Base-by-base conservation (phyloP, 2,113 vertebrate genomes). In the Nerophis lumbriciformis region DNA sequence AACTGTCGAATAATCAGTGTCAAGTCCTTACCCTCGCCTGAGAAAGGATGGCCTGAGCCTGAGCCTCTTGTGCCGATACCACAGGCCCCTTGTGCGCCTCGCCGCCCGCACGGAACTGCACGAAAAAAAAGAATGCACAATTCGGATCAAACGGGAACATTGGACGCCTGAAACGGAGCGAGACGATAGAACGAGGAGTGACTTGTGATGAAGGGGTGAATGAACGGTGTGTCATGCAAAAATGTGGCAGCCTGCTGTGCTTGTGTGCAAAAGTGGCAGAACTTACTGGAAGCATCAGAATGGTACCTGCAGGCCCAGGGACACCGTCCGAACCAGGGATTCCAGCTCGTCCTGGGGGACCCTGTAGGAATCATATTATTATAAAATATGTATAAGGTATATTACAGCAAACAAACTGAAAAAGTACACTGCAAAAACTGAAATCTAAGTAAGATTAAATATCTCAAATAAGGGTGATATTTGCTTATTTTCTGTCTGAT, bases 261-360 rank as follows among this genome's bases (percentile, higher is more conserved):
- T 5, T 35, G 55, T 65, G 39, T 9, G 28, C 12, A 21, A 62
- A 58, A 68, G 58, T 21, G 21, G 76, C 47, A 15, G 52, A 45
- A 90, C 91, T 90, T 93, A 99, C 97, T 63, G 97, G 97, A 78
- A 99, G 72, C 95, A 99, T 96, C 76, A 99, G 78, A 89, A 98
- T 90, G 74, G 97, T 99, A 39, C 97, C 97, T 59, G 96, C 90
- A 48, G 95, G 95, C 62, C 97, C 97, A 63, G 95, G 92, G 70
- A 97, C 85, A 47, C 97, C 97, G 73, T 99, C 97, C 65, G 93
- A 94, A 73, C 97, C 97, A 36, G 96, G 95, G 72, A 99, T 87
- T 65, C 97, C 96, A 69, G 95, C 83, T 77, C 97, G 95, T 35
- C 97, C 97, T 36, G 95, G 86, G 53, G 92, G 93, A 59, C 97